Base-by-base conservation (phyloP, 1,140 invertebrate species). In the Carposina sasakii region DNA sequence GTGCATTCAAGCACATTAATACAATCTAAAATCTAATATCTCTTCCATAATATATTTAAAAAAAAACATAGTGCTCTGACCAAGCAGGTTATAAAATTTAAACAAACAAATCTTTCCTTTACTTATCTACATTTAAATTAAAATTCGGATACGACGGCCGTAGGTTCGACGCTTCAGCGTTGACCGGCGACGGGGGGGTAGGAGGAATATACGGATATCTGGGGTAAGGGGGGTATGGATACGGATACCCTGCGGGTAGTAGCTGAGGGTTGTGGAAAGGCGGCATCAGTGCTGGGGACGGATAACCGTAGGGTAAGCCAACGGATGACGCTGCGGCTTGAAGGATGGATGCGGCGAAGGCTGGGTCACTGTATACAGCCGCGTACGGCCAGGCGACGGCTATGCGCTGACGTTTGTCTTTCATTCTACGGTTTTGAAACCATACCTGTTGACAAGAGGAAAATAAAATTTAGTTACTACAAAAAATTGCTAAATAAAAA, bases 401-500 rank as follows among this genome's bases (percentile, higher is more conserved):
- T 81, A 98, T 92, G 6, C 96, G 83, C 73, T 99, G 97, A 0
- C 97, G 88, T 66, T 99, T 99, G 85, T 99, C 96, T 74, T 99
- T 99, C 98, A 99, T 99, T n/a, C 98, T 88, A 10, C 98, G 89
- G 68, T 99, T 99, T 89, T 99, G 98, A 74, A 99, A 99, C 98
- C 98, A 99, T 2, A 99, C 96, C 95, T 97, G 86, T 1, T 77
- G 85, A 64, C 71, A 78, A 76, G n/a, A n/a, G n/a, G n/a, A n/a
- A n/a, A n/a, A n/a, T n/a, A n/a, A n/a, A n/a, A n/a, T n/a, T n/a
- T n/a, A n/a, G n/a, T n/a, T n/a, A n/a, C n/a, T n/a, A n/a, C n/a
- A n/a, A n/a, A n/a, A n/a, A n/a, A n/a, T n/a, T n/a, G n/a, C n/a
- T n/a, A n/a, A n/a, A n/a, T n/a, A n/a, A n/a, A n/a, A n/a, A n/a